These are phyloP conservation scores for Brachycybe producta DNA, from an alignment of 2,888 invertebrate genomes.

Conservation along the genomic window DNA sequence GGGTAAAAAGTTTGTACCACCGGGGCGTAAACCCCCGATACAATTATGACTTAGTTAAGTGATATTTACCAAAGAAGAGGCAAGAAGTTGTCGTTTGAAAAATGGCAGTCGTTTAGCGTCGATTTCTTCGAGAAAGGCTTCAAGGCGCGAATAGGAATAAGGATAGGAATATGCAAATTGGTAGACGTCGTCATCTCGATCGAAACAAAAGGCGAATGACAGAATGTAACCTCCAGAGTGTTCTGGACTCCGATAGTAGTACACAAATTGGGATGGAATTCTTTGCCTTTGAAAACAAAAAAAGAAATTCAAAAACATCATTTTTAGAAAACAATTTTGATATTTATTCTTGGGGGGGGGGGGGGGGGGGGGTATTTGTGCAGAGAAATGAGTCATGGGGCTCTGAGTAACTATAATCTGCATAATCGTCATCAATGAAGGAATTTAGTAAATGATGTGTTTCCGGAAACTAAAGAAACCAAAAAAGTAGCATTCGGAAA, in stretches of 20 bases:
- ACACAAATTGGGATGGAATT: slow-evolving; percentile 66
- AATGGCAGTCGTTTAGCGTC: slow-evolving; percentile 45
- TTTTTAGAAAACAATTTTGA: background rate
- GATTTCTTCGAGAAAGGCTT: slow-evolving; percentile 65
- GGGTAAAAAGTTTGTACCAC: no score
- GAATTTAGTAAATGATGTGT: no score
- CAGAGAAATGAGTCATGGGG: background rate
- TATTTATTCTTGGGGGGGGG: background rate
- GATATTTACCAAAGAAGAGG: slow-evolving; percentile 38
- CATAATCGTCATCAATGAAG: no score
- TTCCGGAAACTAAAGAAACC: no score
- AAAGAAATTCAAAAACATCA: background rate
- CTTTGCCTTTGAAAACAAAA: slow-evolving; percentile 55
- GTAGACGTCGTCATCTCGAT: slow-evolving; percentile 85
- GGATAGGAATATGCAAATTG: slow-evolving; percentile 90
- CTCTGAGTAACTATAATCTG: no score
- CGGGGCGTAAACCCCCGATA: no score
- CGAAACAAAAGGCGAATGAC: slow-evolving; percentile 87
- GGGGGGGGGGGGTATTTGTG: background rate
- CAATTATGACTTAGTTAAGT: background rate
- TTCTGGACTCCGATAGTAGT: slow-evolving; percentile 76
- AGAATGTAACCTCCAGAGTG: slow-evolving; percentile 85
- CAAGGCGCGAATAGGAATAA: slow-evolving; percentile 84
- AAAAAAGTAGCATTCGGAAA: no score
- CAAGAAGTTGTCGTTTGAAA: slow-evolving; percentile 58